Evolutionary conservation across 2,888 invertebrate genomes (phyloP), one percentile per base, ranked within the genome.

Genomic region (Leucozona laternaria): DNA sequence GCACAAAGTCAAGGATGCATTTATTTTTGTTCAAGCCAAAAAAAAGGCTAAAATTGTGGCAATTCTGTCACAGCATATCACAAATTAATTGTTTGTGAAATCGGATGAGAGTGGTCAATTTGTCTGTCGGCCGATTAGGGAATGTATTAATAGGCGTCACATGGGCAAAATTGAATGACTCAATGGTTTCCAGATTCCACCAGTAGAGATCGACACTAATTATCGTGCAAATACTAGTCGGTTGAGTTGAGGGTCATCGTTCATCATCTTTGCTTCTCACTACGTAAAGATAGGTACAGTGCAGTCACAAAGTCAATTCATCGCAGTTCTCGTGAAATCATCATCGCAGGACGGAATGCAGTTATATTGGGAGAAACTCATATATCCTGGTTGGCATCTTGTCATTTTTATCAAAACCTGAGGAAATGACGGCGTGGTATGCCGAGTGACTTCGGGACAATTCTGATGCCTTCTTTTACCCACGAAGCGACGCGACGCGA

Each of bases 401-500:
- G 81, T 85, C 85, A 85, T 81, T 85, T 85, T 85, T 85, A 85
- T 85, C 81, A 85, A 80, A 77, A 85, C 71, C 58, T 53, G 71
- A 34, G 58, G 79, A 45, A 85, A 72, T 72, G 84, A 80, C 68
- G 80, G 76, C 66, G 22, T 57, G 79, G 83, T 79, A 83, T 77
- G 80, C 15, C 66, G 55, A 73, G 40, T 71, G 43, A 81, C 53
- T 57, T 82, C 20, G 66, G 25, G 45, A 76, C 48, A 37, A 80
- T 66, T 66, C 15, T 68, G 71, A 28, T 40, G 50, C 48, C 48
- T 66, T 43, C 31, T 53, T 40, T 71, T 72, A 71, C 58, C 76
- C 70, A 25, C 62, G 15, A 31, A 4, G 31, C 28, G 31, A 66
- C 37, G 34, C 37, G 34, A 48, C 62, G 53, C 31, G 31, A 28